These are phyloP conservation scores for Spodoptera littoralis DNA, from an alignment of 2,888 invertebrate genomes.

Conservation along the genomic window DNA sequence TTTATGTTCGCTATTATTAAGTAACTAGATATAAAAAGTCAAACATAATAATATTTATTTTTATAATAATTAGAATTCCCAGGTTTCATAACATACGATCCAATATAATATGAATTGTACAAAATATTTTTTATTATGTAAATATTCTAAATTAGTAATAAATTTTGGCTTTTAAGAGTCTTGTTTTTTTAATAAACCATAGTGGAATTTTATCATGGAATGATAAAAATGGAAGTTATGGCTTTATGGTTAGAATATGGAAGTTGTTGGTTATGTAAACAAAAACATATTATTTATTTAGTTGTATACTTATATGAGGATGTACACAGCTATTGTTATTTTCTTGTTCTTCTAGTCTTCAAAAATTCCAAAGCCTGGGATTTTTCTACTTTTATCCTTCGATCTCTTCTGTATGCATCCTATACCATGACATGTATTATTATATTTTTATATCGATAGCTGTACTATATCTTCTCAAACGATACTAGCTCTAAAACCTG, in stretches of 20 bases:
- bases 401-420: conserved; percentile 24
- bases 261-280: conserved; percentile 22
- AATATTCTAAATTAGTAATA: conserved; percentile 61
- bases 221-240: conserved; percentile 26
- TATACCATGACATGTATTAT: conserved; percentile 33
- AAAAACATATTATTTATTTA: conserved; percentile 4
- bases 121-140: conserved; percentile 60
- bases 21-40: conserved; percentile 55
- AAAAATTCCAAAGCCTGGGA: conserved; percentile 16
- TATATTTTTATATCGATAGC: conserved; percentile 59
- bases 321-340: conserved; percentile 19
- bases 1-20: conserved; percentile 58
- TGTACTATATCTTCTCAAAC: conserved; percentile 56
- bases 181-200: conserved; percentile 45
- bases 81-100: conserved; percentile 78
- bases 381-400: conserved; percentile 4
- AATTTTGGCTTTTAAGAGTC: conserved; percentile 45
- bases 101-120: conserved; percentile 60
- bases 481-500: conserved; percentile 62
- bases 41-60: conserved; percentile 77
- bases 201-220: conserved; percentile 45
- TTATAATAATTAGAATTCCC: conserved; percentile 73
- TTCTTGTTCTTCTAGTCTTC: conserved; percentile 3
- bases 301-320: conserved; percentile 14
- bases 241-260: conserved; percentile 9